Base-by-base conservation (phyloP, 2,113 vertebrate species). In the Zosterops japonicus region DNA sequence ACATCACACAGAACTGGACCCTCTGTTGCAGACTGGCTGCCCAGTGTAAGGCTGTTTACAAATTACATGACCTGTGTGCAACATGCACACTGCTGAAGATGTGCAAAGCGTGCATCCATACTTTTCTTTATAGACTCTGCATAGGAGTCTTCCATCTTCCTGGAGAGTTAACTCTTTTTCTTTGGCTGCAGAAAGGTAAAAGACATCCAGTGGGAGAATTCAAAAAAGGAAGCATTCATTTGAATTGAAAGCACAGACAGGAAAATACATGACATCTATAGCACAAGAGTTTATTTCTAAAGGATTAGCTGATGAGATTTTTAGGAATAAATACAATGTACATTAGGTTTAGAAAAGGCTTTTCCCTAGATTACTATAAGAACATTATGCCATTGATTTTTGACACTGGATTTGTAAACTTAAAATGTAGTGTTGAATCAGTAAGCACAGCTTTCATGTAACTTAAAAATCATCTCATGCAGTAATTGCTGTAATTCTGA, bases 341-440 rank as follows among this genome's bases (percentile, higher is more conserved):
- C 87, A 83, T 91, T 50, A 61, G 89, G 83, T 97, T 96, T 96
- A 96, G 70, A 83, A 89, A 95, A 96, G 94, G 90, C 94, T 96
- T 96, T 95, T 92, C 74, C 63, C 83, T 68, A 95, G 95, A 91
- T 93, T 94, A 83, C 76, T 35, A 8, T 95, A 95, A 97, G 97
- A 97, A 95, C 72, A 79, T 94, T 91, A 88, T 93, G 89, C 94
- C 94, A 97, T 84, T 96, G 94, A 97, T 96, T 97, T 97, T 94
- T 97, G 75, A 88, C 89, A 93, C 88, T 91, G 83, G 97, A 70
- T 88, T 42, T 96, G 83, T 95, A 95, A 94, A 87, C 80, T 96
- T 95, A 80, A 96, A 97, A 95, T 86, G 78, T 69, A 92, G 83
- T 93, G 79, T 85, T 95, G 84, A 94, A 80, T 95, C 90, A 56